Conservation (phyloP, 2,113 vertebrate species). For the Ranitomeya variabilis region DNA sequence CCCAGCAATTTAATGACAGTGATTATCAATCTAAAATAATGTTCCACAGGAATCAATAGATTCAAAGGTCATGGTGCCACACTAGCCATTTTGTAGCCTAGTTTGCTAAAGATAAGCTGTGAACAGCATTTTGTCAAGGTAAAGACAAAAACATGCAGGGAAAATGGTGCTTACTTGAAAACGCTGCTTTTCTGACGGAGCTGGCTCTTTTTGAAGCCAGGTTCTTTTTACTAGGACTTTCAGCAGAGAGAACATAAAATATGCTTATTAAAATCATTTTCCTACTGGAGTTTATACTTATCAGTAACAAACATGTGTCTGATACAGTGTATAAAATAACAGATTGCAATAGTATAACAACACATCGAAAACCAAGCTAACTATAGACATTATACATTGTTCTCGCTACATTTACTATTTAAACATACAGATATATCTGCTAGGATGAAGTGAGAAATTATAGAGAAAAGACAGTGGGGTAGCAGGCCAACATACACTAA, state of each 20-base stretch:
- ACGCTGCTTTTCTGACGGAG: neutral
- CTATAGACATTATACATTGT: too few species aligned
- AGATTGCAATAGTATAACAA: too few species aligned
- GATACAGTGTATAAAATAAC: too few species aligned
- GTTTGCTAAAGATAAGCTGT: neutral
- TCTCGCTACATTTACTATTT: too few species aligned
- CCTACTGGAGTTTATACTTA: too few species aligned
- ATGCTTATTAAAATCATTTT: neutral
- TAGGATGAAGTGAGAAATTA: too few species aligned
- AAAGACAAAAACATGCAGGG: neutral
- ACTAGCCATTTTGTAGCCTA: neutral
- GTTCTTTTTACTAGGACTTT: neutral
- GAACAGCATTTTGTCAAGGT: neutral
- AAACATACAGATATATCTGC: too few species aligned
- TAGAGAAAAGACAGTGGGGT: too few species aligned
- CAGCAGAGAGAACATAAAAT: neutral
- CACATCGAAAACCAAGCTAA: too few species aligned
- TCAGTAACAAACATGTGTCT: too few species aligned
- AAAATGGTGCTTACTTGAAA: neutral
- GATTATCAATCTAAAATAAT: neutral
- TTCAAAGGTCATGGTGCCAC: neutral
- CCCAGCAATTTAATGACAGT: constrained; percentile 21
- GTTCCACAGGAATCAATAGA: neutral
- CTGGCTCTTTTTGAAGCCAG: neutral
- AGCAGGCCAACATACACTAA: too few species aligned